These are phyloP conservation scores for Bugulina stolonifera DNA, from an alignment of 2,888 invertebrate genomes.

Conservation along the genomic window DNA sequence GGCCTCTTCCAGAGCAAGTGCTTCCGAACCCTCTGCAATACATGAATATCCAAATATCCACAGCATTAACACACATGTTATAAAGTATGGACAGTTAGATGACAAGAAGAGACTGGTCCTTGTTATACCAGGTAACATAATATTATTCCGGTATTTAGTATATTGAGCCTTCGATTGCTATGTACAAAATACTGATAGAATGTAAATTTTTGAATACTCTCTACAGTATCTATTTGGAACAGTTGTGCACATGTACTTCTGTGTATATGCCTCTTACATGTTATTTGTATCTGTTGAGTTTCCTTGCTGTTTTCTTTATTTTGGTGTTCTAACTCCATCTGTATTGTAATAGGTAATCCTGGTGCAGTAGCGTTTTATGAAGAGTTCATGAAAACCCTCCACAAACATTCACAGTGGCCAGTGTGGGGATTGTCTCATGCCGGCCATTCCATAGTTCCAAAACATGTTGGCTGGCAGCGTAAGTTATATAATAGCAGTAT, in stretches of 20 bases:
- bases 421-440: slow-evolving; percentile 77
- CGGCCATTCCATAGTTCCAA: slow-evolving; percentile 65
- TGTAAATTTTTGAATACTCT: no score
- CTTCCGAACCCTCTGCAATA: not conserved
- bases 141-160: no score
- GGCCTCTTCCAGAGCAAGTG: not conserved
- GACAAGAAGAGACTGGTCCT: slow-evolving; percentile 63
- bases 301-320: no score
- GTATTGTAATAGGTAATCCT: slow-evolving; percentile 73
- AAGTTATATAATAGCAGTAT: slow-evolving; percentile 5
- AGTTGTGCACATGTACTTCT: no score
- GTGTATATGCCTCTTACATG: no score
- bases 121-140: slow-evolving; percentile 64
- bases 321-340: no score
- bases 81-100: slow-evolving; percentile 67
- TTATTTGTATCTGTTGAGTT: no score
- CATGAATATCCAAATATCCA: slow-evolving; percentile 55
- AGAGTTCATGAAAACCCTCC: slow-evolving; percentile 65
- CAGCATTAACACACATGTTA: slow-evolving; percentile 66
- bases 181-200: no score
- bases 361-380: slow-evolving; percentile 76
- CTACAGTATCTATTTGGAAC: no score
- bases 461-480: slow-evolving; percentile 14
- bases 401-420: slow-evolving; percentile 62
- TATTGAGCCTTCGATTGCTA: no score